phyloP scores from a whole-genome alignment of 2,888 invertebrate species.

The Epistrophe eligans region DNA sequence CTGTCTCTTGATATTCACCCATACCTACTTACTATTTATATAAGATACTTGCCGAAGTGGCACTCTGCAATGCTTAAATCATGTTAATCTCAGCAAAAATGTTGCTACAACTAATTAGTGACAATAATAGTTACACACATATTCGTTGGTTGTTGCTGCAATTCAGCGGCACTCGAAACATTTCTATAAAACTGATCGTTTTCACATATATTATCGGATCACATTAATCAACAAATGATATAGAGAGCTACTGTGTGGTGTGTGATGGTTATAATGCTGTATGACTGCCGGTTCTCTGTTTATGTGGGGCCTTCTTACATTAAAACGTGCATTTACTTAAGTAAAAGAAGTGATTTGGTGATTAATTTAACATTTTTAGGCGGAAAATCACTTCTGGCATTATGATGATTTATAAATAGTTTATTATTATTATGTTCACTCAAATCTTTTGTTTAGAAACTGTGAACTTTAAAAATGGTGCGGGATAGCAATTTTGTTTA shows the following conservation, averaged over 20 bases:
- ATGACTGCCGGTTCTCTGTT: neutral
- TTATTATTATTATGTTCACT: too few species aligned
- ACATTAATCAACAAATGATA: constrained; percentile 65
- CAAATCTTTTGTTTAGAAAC: constrained; percentile 56
- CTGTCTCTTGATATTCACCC: constrained; percentile 43
- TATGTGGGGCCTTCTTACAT: constrained; percentile 38
- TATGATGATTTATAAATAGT: constrained; percentile 61
- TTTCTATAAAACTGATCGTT: constrained; percentile 64
- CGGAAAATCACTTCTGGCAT: constrained; percentile 32
- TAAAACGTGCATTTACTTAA: constrained; percentile 34
- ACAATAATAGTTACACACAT: constrained; percentile 64
- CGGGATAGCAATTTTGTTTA: too few species aligned
- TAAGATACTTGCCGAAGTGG: constrained; percentile 34
- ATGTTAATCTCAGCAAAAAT: constrained; percentile 72
- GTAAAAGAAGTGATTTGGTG: constrained; percentile 47
- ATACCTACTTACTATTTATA: constrained; percentile 19
- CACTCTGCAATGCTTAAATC: constrained; percentile 67
- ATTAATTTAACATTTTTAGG: constrained; percentile 36
- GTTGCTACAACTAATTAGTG: constrained; percentile 72
- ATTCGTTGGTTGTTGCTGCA: constrained; percentile 16
- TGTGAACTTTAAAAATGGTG: neutral
- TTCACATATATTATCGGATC: constrained; percentile 73
- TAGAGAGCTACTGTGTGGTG: constrained; percentile 51
- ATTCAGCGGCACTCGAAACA: constrained; percentile 28
- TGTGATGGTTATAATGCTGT: neutral